Evolutionary conservation across 2,888 invertebrate genomes (phyloP).

Genomic region (Cyclophora albipunctata): DNA sequence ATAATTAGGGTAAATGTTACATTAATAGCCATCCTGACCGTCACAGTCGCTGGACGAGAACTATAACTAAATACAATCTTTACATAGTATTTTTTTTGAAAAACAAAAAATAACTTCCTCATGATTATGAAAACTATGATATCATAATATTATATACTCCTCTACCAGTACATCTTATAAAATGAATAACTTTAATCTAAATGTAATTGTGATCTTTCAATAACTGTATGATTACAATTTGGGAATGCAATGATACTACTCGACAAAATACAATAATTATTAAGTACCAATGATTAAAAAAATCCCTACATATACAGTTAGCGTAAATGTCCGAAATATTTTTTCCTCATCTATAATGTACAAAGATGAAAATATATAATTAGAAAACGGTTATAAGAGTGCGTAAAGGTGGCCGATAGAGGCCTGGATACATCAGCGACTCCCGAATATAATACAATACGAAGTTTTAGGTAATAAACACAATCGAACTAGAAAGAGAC

Average conservation of each 20-base stretch:
- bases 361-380: slow-evolving; percentile 48
- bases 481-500: slow-evolving; percentile 40
- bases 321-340: slow-evolving; percentile 45
- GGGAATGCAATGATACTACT: slow-evolving; percentile 71
- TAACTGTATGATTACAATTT: slow-evolving; percentile 68
- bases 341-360: slow-evolving; percentile 44
- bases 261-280: slow-evolving; percentile 64
- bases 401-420: slow-evolving; percentile 23
- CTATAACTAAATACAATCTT: slow-evolving; percentile 42
- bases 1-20: slow-evolving; percentile 33
- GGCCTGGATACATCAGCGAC: slow-evolving; percentile 28
- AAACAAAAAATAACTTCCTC: slow-evolving; percentile 46
- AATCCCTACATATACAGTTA: slow-evolving; percentile 59
- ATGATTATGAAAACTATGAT: slow-evolving; percentile 57
- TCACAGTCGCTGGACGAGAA: slow-evolving; percentile 47
- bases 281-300: slow-evolving; percentile 69
- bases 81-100: slow-evolving; percentile 33
- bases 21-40: slow-evolving; percentile 56
- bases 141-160: slow-evolving; percentile 47
- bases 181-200: slow-evolving; percentile 69
- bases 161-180: slow-evolving; percentile 65
- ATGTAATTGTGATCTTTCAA: slow-evolving; percentile 62
- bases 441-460: slow-evolving; percentile 36
- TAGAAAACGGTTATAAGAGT: slow-evolving; percentile 27
- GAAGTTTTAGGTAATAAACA: slow-evolving; percentile 68